Evolutionary conservation across 1,140 invertebrate genomes (phyloP).

Genomic region (Drosophila albomicans): DNA sequence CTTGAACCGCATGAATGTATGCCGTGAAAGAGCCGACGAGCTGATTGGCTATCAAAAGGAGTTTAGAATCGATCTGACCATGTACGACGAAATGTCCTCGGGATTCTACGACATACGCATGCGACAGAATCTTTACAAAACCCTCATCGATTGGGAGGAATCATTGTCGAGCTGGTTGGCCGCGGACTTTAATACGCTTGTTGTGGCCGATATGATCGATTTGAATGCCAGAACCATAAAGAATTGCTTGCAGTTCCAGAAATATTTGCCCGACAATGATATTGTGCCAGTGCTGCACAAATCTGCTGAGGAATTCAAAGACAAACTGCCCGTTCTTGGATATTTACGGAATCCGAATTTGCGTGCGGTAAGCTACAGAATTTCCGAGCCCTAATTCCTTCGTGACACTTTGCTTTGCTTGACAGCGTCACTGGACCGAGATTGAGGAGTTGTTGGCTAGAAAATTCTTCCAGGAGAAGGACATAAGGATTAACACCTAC

Average conservation of each 20-base stretch:
- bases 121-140: constrained; percentile 91
- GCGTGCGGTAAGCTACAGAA: constrained; percentile 55
- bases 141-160: constrained; percentile 89
- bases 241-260: constrained; percentile 90
- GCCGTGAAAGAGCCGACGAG: constrained; percentile 88
- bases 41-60: constrained; percentile 90
- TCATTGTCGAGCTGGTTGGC: constrained; percentile 85
- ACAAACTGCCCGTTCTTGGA: constrained; percentile 86
- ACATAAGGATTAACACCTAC: constrained; percentile 88
- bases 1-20: constrained; percentile 87
- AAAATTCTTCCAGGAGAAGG: constrained; percentile 89
- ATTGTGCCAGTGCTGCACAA: constrained; percentile 91
- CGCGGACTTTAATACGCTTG: constrained; percentile 88
- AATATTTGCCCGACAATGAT: constrained; percentile 91
- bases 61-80: constrained; percentile 91
- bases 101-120: constrained; percentile 91
- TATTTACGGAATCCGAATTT: constrained; percentile 79
- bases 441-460: constrained; percentile 91
- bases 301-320: constrained; percentile 91
- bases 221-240: constrained; percentile 89
- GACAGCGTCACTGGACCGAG: constrained; percentile 91
- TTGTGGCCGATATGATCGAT: constrained; percentile 90
- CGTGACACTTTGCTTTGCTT: neutral
- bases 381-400: neutral
- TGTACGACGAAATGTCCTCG: constrained; percentile 92